Conservation (phyloP, 2,888 invertebrate genomes). For the Agriopis leucophaearia region DNA sequence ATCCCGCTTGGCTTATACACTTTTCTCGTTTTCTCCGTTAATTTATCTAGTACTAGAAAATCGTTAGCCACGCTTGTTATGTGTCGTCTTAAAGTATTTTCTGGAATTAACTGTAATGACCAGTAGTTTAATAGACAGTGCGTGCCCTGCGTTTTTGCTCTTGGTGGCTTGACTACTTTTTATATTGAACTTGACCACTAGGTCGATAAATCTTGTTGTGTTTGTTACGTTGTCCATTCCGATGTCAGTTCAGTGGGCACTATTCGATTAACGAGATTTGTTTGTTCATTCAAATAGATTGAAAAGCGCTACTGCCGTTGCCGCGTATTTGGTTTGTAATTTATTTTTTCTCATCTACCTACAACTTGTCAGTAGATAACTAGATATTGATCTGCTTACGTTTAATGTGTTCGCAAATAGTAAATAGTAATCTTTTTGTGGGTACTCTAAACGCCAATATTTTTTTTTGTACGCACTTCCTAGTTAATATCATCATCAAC, state of each 20-base stretch:
- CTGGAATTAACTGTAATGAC: constrained; percentile 50
- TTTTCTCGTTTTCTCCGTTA: constrained; percentile 69
- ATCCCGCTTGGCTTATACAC: constrained; percentile 60
- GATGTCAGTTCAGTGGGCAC: constrained; percentile 31
- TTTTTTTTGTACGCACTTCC: not conserved
- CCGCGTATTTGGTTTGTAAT: constrained; percentile 22
- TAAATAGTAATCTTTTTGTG: too few species aligned
- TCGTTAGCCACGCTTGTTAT: constrained; percentile 53
- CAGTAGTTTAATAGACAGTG: constrained; percentile 27
- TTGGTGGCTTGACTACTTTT: constrained; percentile 29
- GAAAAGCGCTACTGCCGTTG: constrained; percentile 24
- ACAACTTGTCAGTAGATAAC: constrained; percentile 1
- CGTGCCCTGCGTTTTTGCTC: constrained; percentile 29
- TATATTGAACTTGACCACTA: constrained; percentile 22
- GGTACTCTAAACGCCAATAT: not conserved
- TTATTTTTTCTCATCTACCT: constrained; percentile 19
- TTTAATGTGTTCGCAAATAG: not conserved
- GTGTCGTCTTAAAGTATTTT: constrained; percentile 53
- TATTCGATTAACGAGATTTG: constrained; percentile 33
- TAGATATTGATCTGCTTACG: constrained; percentile 2
- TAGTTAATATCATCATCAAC: too few species aligned
- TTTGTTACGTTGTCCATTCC: constrained; percentile 30
- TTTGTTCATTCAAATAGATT: constrained; percentile 32
- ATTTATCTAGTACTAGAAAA: constrained; percentile 38
- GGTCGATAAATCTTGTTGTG: constrained; percentile 31